Percentiles rank a stretch among this genome's conserved stretches.
Evolutionary conservation across 2,797 vertebrate genomes (phyloP).

Genomic region (Odontamblyopus lacepedii): DNA sequence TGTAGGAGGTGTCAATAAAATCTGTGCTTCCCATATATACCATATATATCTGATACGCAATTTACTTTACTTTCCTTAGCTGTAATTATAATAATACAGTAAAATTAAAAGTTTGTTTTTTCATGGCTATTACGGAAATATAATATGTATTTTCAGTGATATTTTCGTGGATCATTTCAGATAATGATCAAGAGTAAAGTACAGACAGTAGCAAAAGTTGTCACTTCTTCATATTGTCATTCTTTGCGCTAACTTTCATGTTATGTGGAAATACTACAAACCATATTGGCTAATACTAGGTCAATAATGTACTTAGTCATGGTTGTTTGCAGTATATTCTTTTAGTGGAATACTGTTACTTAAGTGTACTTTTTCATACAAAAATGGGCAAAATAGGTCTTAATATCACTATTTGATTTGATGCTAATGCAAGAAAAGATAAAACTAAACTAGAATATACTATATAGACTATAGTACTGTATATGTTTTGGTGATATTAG

Average conservation of each 20-base stretch:
- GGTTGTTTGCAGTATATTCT: not conserved
- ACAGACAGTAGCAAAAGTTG: not conserved
- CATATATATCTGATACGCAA: conserved; percentile 40
- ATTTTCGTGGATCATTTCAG: not conserved
- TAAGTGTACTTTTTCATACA: not conserved
- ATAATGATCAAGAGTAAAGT: not conserved
- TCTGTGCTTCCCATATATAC: conserved; percentile 49
- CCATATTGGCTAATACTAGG: not conserved
- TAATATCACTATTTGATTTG: not conserved
- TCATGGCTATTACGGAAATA: not conserved
- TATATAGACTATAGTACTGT: too few relatives aligned
- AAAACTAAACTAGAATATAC: not conserved
- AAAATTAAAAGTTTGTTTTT: not conserved
- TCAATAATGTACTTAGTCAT: not conserved
- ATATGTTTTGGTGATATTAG: not conserved
- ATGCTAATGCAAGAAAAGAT: not conserved
- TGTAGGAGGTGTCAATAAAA: conserved; percentile 31
- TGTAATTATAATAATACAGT: not conserved
- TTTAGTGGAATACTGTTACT: not conserved
- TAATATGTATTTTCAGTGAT: not conserved
- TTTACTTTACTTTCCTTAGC: not conserved
- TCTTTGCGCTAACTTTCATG: too few relatives aligned
- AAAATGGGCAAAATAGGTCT: too few relatives aligned
- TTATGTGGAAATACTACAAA: too few relatives aligned
- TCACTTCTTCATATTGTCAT: not conserved